Base-by-base conservation (phyloP, 1,140 invertebrate species). In the Platyscapa corneri region DNA sequence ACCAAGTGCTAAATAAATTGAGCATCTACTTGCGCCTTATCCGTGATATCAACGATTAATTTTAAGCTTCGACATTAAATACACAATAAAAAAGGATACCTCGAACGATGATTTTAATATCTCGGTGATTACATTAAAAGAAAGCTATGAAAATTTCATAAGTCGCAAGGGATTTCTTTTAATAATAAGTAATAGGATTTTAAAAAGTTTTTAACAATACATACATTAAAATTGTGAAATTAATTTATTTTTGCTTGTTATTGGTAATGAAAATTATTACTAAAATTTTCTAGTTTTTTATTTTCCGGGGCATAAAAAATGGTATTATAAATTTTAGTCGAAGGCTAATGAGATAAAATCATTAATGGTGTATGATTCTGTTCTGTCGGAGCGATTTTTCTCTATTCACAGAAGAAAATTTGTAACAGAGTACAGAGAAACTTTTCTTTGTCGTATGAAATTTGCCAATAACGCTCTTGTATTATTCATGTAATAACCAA, bases 401-500 rank as follows among this genome's bases (percentile, higher is more conserved):
- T 37, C 5, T 79, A 39, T n/a, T 79, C 56, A n/a, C 23, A 42
- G 34, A 10, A 79, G 65, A 72, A 53, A 72, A 75, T 82, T 82
- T 39, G 39, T 75, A 60, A 60, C 42, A 32, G 7, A 23, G 46
- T 34, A 37, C 30, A 72, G 30, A 82, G 42, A 37, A 77, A 12
- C 49, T 81, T 81, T 70, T 34, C 39, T 64, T 67, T 42, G 42
- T 46, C n/a, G 14, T 46, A 12, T 46, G 0, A 46, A 75, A 46
- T 75, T 49, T 42, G 0, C 0, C 46, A 75, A 42, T n/a, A 30
- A 32, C 53, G 12, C n/a, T 18, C 30, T 14, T 76, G 27, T 20
- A n/a, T n/a, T n/a, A n/a, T n/a, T n/a, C n/a, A n/a, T n/a, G n/a
- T n/a, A n/a, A n/a, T n/a, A n/a, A n/a, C n/a, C n/a, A 46, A 46